A percentile compares a stretch with the other conserved stretches of the same genome.
Evolutionary conservation across 2,888 invertebrate species (phyloP).

Genomic region (Drosophila phalerata): DNA sequence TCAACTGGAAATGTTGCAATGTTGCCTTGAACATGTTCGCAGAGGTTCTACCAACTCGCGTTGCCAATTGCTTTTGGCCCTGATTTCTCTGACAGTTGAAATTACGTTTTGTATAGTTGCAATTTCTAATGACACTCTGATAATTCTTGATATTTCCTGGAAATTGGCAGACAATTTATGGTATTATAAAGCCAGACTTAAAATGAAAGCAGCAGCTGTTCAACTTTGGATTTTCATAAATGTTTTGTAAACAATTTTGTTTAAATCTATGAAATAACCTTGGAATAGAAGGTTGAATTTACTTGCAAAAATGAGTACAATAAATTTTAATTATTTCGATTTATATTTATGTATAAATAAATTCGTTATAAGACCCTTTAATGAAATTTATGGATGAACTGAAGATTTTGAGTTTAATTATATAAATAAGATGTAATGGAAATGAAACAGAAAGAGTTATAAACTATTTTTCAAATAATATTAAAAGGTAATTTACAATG

Average conservation of each 20-base stretch:
- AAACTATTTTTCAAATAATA: too few species aligned
- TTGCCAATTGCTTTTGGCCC: conserved; percentile 37
- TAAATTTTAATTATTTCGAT: too few species aligned
- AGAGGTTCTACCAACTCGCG: conserved; percentile 24
- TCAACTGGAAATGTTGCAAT: conserved; percentile 40
- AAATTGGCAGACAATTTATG: conserved; percentile 15
- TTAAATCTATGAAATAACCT: not conserved
- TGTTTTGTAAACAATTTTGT: not conserved
- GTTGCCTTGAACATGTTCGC: conserved; percentile 29
- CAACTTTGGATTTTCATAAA: not conserved
- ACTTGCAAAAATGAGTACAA: too few species aligned
- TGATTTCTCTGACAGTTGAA: conserved; percentile 36
- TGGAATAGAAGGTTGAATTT: not conserved
- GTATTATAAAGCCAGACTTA: not conserved
- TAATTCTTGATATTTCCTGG: not conserved
- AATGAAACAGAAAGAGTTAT: too few species aligned
- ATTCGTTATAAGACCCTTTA: too few species aligned
- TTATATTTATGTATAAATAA: too few species aligned
- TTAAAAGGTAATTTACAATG: too few species aligned
- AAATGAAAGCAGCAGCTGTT: not conserved
- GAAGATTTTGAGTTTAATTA: too few species aligned
- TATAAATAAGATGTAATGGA: too few species aligned
- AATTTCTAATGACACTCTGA: conserved; percentile 5
- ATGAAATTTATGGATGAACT: too few species aligned
- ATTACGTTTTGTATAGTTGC: conserved; percentile 27